Conservation (phyloP, 2,113 vertebrate species). For the Vireo altiloquus region DNA sequence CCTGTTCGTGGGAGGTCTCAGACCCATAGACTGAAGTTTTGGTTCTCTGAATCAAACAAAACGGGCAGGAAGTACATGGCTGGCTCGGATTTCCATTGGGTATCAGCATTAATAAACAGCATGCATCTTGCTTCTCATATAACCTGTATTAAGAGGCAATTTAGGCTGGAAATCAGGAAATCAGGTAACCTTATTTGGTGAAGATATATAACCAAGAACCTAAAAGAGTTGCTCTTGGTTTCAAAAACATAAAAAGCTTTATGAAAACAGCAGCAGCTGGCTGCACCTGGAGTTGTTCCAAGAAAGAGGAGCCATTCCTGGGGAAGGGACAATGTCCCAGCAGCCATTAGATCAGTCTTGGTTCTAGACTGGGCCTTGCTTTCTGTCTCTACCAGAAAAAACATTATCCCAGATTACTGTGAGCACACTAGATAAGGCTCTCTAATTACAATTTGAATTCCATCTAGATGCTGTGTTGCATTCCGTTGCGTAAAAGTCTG, state of each 20-base stretch:
- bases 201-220: neutral
- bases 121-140: neutral
- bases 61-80: fast-evolving
- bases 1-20: fast-evolving
- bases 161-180: neutral
- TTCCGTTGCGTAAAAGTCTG: neutral
- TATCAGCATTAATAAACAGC: neutral
- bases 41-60: neutral
- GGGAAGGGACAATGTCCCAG: neutral
- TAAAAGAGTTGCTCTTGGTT: neutral
- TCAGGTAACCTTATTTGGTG: neutral
- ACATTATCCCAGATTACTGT: neutral
- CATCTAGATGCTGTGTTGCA: neutral
- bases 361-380: neutral
- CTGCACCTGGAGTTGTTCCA: neutral
- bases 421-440: neutral
- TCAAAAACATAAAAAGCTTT: neutral
- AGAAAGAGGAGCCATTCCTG: neutral
- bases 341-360: neutral
- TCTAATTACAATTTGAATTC: conserved; percentile 6
- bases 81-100: fast-evolving
- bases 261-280: neutral
- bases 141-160: neutral
- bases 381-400: neutral
- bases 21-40: neutral